Evolutionary conservation across 2,888 invertebrate species (phyloP).

Genomic region (Caenorhabditis becei): DNA sequence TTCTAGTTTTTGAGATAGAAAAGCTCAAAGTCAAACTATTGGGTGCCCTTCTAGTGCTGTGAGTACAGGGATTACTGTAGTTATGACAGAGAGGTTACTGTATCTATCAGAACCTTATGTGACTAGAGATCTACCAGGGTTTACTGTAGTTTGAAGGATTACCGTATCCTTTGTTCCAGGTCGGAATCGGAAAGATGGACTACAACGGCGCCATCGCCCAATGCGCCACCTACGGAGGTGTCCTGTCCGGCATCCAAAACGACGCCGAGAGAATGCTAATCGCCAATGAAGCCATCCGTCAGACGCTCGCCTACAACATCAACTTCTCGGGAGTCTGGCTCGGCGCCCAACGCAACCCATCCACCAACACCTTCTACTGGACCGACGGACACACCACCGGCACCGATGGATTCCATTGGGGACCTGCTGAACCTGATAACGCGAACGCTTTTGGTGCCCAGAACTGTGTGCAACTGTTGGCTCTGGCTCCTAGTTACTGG

Average conservation of each 20-base stretch:
- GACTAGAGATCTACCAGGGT: too few species aligned
- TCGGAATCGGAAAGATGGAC: slow-evolving; percentile 37
- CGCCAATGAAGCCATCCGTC: slow-evolving; percentile 20
- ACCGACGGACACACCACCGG: slow-evolving; percentile 46
- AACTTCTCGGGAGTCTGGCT: slow-evolving; percentile 22
- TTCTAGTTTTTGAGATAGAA: too few species aligned
- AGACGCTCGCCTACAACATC: slow-evolving; percentile 16
- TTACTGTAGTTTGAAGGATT: too few species aligned
- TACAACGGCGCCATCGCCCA: slow-evolving; percentile 31
- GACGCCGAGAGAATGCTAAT: slow-evolving; percentile 14
- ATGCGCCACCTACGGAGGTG: slow-evolving; percentile 37
- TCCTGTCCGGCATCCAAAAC: slow-evolving; percentile 38
- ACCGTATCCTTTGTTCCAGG: slow-evolving; percentile 13
- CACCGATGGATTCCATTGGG: slow-evolving; percentile 14
- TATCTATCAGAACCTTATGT: too few species aligned
- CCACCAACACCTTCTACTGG: slow-evolving; percentile 27
- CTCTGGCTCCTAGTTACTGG: slow-evolving; percentile 11
- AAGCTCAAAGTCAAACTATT: too few species aligned
- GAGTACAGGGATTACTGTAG: too few species aligned
- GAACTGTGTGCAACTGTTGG: slow-evolving; percentile 28
- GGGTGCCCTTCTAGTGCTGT: too few species aligned
- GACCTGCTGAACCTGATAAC: slow-evolving; percentile 37
- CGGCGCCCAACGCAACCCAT: slow-evolving; percentile 15
- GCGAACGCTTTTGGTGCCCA: slow-evolving; percentile 10
- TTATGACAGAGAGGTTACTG: too few species aligned